phyloP scores from a whole-genome alignment of 2,113 vertebrate species.

The Talpa occidentalis region DNA sequence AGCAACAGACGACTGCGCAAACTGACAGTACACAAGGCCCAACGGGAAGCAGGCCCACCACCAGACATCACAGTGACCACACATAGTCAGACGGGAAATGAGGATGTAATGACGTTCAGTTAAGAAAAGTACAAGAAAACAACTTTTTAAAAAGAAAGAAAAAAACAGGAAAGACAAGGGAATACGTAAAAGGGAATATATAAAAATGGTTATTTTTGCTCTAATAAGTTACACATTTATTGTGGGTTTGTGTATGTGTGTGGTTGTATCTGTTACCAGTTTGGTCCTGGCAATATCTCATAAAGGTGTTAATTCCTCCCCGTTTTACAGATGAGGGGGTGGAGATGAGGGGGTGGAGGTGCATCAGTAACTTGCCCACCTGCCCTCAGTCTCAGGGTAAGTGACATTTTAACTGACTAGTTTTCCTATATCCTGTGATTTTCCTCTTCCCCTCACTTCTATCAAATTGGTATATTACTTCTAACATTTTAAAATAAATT shows the following conservation, averaged over 20 bases:
- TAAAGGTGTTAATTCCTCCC: background rate
- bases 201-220: conserved; percentile 7
- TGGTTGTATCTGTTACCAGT: background rate
- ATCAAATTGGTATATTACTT: background rate
- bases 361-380: background rate
- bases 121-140: background rate
- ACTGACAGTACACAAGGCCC: background rate
- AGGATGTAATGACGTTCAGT: background rate
- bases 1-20: background rate
- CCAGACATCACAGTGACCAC: background rate
- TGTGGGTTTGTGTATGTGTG: background rate
- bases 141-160: background rate
- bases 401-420: background rate
- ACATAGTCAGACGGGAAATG: background rate
- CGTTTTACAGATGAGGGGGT: background rate
- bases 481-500: background rate
- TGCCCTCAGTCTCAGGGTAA: background rate
- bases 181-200: background rate
- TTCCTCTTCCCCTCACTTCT: background rate
- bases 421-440: background rate
- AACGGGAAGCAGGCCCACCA: background rate
- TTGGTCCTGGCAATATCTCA: background rate
- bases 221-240: background rate
- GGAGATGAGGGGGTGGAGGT: background rate
- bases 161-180: background rate